These are phyloP conservation scores for Drosophila paranaensis DNA, from an alignment of 2,888 invertebrate species.

Conservation along the genomic window DNA sequence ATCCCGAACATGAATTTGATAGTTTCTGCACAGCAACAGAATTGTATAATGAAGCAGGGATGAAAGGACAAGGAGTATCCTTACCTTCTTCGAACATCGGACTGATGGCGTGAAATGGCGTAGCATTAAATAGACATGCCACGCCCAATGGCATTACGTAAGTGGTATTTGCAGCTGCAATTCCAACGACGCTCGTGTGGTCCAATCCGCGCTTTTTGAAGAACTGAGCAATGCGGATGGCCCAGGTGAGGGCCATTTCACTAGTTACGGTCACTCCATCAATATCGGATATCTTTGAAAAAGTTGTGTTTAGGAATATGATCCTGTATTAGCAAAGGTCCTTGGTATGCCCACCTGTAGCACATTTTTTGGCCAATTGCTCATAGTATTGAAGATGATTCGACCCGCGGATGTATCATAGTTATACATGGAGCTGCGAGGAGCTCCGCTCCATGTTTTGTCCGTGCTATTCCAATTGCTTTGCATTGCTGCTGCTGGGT, in stretches of 20 bases:
- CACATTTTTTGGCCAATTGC: background rate
- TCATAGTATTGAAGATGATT: constrained; percentile 1
- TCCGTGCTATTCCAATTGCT: constrained; percentile 20
- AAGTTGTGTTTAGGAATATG: background rate
- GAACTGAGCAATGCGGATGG: constrained; percentile 63
- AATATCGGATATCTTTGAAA: constrained; percentile 61
- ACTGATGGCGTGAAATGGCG: constrained; percentile 9
- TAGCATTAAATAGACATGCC: constrained; percentile 1
- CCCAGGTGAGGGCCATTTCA: constrained; percentile 53
- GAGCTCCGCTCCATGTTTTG: constrained; percentile 7
- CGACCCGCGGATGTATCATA: background rate
- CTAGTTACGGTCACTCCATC: constrained; percentile 58
- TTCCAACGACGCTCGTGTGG: constrained; percentile 66
- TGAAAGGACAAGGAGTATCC: too few relatives aligned
- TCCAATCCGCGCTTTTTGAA: constrained; percentile 53
- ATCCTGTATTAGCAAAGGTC: background rate
- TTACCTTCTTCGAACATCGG: constrained; percentile 1
- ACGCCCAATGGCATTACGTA: constrained; percentile 11
- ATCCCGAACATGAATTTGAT: constrained; percentile 46
- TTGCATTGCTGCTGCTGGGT: background rate
- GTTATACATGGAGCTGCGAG: background rate
- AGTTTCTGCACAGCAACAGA: constrained; percentile 32
- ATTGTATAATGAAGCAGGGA: background rate
- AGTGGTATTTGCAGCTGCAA: constrained; percentile 45
- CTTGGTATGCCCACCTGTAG: background rate